A percentile compares a stretch with the other conserved stretches of the same genome.
Evolutionary conservation across 2,797 vertebrate species (phyloP).

Genomic region (Chromobotia macracanthus): DNA sequence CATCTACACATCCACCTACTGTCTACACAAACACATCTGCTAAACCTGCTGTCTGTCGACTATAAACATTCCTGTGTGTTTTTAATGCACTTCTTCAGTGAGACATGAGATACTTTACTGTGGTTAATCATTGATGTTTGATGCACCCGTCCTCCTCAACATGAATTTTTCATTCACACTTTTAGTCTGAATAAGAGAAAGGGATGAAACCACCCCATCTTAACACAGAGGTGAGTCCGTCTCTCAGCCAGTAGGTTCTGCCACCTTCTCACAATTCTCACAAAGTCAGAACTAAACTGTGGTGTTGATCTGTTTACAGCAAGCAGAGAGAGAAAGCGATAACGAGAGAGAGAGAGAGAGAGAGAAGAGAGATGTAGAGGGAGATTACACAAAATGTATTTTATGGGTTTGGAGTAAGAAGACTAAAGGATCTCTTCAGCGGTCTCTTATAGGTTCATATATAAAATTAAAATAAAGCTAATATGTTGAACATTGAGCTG

Average conservation of each 20-base stretch:
- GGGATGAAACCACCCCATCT: slow-evolving; percentile 12
- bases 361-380: not conserved
- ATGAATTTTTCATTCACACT: slow-evolving; percentile 30
- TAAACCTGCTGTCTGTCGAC: slow-evolving; percentile 12
- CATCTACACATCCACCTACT: not conserved
- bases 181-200: slow-evolving; percentile 42
- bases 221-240: not conserved
- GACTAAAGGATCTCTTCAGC: slow-evolving; percentile 28
- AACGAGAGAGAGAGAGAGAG: not conserved
- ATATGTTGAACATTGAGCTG: too few species aligned
- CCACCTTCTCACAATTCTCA: too few species aligned
- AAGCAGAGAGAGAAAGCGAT: slow-evolving; percentile 3
- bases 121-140: slow-evolving; percentile 50
- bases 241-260: slow-evolving; percentile 19
- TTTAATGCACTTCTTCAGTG: not conserved
- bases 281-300: slow-evolving; percentile 23
- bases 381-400: slow-evolving; percentile 38
- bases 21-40: slow-evolving; percentile 2
- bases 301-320: slow-evolving; percentile 52
- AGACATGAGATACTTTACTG: slow-evolving; percentile 41
- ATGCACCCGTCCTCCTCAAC: not conserved
- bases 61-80: not conserved
- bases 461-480: too few species aligned
- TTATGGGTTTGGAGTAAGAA: slow-evolving; percentile 29
- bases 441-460: too few species aligned